Percentiles rank a stretch among this genome's conserved stretches.
phyloP scores from a whole-genome alignment of 2,797 vertebrate species.

The Poecilia picta region DNA sequence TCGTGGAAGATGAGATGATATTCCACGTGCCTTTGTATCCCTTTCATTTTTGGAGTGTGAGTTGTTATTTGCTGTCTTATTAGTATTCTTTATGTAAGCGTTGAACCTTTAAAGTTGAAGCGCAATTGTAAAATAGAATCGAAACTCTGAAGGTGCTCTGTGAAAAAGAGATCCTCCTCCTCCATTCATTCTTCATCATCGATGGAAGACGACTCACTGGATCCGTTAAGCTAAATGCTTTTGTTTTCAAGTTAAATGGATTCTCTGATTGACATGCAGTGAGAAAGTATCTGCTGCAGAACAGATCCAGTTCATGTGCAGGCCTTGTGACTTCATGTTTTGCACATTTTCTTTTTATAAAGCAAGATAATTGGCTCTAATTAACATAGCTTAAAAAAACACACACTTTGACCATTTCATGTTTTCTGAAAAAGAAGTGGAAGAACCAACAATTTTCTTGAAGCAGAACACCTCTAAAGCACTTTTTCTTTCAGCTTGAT shows the following conservation, averaged over 20 bases:
- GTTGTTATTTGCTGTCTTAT: background rate
- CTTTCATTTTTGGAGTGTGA: background rate
- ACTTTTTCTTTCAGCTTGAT: background rate
- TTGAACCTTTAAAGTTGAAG: background rate
- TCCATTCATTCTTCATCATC: no score
- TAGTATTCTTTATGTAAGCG: background rate
- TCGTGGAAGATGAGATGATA: no score
- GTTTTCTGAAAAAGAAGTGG: background rate
- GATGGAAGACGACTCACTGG: background rate
- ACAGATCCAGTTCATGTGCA: background rate
- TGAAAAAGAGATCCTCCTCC: background rate
- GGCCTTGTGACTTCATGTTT: conserved; percentile 22
- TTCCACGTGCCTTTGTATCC: background rate
- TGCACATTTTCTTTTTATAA: conserved; percentile 14
- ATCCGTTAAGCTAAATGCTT: background rate
- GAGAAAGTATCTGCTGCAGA: background rate
- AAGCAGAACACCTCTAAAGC: background rate
- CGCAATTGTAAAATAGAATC: background rate
- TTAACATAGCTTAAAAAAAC: background rate
- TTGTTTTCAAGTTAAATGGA: background rate
- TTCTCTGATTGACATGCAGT: background rate
- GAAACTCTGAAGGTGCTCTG: background rate
- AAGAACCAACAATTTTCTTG: background rate
- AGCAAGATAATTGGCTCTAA: background rate
- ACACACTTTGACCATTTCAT: background rate